Evolutionary conservation across 2,113 vertebrate species (phyloP).

Genomic region (Bujurquina vittata): DNA sequence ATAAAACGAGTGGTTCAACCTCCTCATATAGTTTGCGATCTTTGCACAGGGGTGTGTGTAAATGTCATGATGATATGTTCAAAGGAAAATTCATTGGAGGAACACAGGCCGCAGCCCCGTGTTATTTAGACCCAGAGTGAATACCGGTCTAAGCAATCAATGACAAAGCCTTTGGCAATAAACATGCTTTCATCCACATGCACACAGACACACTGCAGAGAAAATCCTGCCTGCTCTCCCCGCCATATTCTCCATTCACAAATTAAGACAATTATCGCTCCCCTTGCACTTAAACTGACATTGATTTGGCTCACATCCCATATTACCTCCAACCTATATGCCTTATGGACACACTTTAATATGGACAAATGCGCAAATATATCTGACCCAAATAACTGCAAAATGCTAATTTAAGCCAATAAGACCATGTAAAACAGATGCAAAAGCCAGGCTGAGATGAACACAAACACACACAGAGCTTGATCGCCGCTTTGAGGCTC

Average conservation of each 20-base stretch:
- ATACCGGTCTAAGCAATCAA: conserved; percentile 22
- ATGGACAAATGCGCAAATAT: not conserved
- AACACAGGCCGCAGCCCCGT: not conserved
- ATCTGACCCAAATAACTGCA: not conserved
- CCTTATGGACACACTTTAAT: not conserved
- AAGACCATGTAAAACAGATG: conserved; percentile 35
- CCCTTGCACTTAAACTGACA: conserved; percentile 44
- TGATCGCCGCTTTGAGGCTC: conserved; percentile 39
- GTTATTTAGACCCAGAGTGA: conserved; percentile 3
- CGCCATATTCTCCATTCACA: conserved; percentile 23
- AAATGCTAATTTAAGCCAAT: conserved; percentile 5
- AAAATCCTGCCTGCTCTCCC: conserved; percentile 1
- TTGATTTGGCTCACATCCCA: conserved; percentile 54
- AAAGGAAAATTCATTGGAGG: not conserved
- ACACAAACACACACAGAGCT: conserved; percentile 4
- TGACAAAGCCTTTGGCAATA: conserved; percentile 8
- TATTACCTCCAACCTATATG: conserved; percentile 18
- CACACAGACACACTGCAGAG: not conserved
- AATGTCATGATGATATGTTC: not conserved
- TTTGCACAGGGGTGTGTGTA: not conserved
- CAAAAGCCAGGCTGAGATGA: not conserved
- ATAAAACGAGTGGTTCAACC: not conserved
- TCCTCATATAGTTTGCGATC: not conserved
- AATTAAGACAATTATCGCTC: conserved; percentile 52
- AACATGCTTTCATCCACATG: not conserved